Evolutionary conservation across 2,113 vertebrate genomes (phyloP).

Genomic region (Xiphophorus maculatus): DNA sequence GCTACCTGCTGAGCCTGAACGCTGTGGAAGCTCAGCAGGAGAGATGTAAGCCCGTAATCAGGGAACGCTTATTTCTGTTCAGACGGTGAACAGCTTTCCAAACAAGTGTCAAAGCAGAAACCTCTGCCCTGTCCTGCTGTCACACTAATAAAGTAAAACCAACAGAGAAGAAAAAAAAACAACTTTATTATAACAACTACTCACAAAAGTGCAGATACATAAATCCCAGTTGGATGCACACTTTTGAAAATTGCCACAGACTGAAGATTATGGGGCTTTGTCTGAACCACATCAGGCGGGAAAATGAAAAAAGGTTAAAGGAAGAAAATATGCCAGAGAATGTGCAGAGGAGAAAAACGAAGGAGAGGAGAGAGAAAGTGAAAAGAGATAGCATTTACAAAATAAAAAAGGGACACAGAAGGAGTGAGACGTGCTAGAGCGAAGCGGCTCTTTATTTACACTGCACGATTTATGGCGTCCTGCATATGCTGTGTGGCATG

Average conservation of each 20-base stretch:
- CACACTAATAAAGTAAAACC: conserved; percentile 31
- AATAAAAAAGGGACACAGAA: conserved; percentile 18
- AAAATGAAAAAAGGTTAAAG: not conserved
- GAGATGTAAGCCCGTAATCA: conserved; percentile 39
- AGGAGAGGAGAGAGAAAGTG: conserved; percentile 13
- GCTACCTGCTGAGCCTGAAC: conserved; percentile 31
- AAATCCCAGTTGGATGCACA: not conserved
- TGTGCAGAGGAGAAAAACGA: conserved; percentile 32
- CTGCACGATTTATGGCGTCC: conserved; percentile 62
- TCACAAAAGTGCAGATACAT: not conserved
- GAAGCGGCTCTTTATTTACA: conserved; percentile 66
- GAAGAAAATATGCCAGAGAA: conserved; percentile 1
- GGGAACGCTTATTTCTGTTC: conserved; percentile 10
- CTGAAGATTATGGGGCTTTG: conserved; percentile 9
- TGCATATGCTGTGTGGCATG: conserved; percentile 61
- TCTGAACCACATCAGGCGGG: conserved; percentile 14
- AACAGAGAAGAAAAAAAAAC: no score
- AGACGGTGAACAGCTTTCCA: conserved; percentile 14
- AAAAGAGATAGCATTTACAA: conserved; percentile 20
- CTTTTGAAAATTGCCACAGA: conserved; percentile 2
- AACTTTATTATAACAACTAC: not conserved
- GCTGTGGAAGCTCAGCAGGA: conserved; percentile 6
- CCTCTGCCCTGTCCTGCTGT: conserved; percentile 47
- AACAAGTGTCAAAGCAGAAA: conserved; percentile 60
- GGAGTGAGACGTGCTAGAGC: conserved; percentile 45